phyloP scores from a whole-genome alignment of 2,888 invertebrate species.

The Drymonia ruficornis region DNA sequence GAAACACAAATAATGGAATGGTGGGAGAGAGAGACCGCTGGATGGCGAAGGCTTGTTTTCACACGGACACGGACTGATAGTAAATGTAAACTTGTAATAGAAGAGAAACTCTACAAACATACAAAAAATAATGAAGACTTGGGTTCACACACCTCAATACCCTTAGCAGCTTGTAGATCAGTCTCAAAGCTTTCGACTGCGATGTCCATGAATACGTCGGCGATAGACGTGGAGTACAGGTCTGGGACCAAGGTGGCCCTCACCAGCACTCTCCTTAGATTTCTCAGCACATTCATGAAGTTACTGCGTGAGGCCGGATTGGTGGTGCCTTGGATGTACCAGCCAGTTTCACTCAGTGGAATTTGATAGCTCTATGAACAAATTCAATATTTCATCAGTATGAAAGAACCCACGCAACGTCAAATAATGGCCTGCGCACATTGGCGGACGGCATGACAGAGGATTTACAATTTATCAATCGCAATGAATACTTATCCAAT shows the following conservation, averaged over 20 bases:
- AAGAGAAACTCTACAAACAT: no score
- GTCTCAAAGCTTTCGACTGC: conserved; percentile 87
- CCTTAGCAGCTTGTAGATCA: conserved; percentile 86
- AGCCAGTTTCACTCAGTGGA: conserved; percentile 85
- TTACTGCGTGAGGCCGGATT: conserved; percentile 88
- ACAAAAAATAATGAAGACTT: not conserved
- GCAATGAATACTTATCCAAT: no score
- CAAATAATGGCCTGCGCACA: no score
- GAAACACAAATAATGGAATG: no score
- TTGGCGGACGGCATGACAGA: no score
- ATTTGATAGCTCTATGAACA: conserved; percentile 85
- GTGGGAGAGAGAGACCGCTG: no score
- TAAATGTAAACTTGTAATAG: no score
- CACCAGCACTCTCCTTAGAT: conserved; percentile 92
- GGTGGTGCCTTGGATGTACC: conserved; percentile 75
- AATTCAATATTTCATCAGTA: not conserved
- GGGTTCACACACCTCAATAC: conserved; percentile 89
- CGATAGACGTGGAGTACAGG: conserved; percentile 88
- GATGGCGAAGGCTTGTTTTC: no score
- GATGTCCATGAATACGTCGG: conserved; percentile 94
- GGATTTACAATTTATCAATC: no score
- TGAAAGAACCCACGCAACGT: no score
- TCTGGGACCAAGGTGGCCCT: conserved; percentile 88
- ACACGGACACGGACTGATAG: no score
- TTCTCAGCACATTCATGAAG: conserved; percentile 93